Evolutionary conservation across 1,140 invertebrate species (phyloP).

Genomic region (Trachymyrmex cornetzi): DNA sequence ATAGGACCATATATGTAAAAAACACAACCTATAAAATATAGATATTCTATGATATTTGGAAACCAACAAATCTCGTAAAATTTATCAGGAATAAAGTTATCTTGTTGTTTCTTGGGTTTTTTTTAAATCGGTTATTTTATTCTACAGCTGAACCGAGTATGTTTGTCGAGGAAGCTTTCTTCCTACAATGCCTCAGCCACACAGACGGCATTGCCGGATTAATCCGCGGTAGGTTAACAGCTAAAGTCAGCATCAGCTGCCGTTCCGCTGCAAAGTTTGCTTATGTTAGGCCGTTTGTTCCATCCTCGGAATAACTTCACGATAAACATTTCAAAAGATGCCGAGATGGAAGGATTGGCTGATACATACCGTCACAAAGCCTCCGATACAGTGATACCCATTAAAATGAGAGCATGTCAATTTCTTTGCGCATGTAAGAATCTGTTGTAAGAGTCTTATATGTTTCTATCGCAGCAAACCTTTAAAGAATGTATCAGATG

Average conservation of each 20-base stretch:
- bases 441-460: not conserved
- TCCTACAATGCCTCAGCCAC: not conserved
- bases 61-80: slow-evolving; percentile 1
- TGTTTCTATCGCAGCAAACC: not conserved
- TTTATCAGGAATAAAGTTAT: not conserved
- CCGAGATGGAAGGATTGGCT: slow-evolving; percentile 15
- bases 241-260: slow-evolving; percentile 73
- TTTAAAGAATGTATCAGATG: not conserved
- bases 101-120: not conserved
- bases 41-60: not conserved
- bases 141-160: not conserved
- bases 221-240: slow-evolving; percentile 69
- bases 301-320: slow-evolving; percentile 78
- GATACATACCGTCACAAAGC: slow-evolving; percentile 15
- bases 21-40: too few species aligned
- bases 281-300: slow-evolving; percentile 77
- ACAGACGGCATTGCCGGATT: slow-evolving; percentile 53
- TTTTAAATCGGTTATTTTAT: slow-evolving; percentile 5
- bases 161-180: slow-evolving; percentile 17
- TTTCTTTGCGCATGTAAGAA: not conserved
- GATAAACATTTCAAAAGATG: slow-evolving; percentile 78
- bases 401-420: slow-evolving; percentile 43
- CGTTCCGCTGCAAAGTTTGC: slow-evolving; percentile 77
- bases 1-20: too few species aligned
- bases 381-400: not conserved